Evolutionary conservation across 2,113 vertebrate genomes (phyloP).

Genomic region (Edolisoma coerulescens): DNA sequence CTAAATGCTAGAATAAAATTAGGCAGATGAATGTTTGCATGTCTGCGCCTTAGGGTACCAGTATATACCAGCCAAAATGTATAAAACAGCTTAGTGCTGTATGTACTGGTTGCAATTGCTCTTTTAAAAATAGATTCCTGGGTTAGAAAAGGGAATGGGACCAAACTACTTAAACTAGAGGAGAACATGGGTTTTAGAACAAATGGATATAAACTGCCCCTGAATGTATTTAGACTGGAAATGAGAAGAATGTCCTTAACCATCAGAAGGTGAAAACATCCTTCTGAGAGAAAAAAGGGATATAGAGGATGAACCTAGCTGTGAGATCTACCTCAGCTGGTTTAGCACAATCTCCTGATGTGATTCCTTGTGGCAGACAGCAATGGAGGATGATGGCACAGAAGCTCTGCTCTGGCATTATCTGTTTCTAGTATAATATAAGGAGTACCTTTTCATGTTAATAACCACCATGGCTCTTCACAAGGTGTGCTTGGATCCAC

Average conservation of each 20-base stretch:
- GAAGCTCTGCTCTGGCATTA: not conserved
- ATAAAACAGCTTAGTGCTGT: not conserved
- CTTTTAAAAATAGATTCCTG: not conserved
- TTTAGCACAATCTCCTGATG: not conserved
- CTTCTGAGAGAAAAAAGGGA: not conserved
- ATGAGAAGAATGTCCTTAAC: not conserved
- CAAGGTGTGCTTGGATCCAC: not conserved
- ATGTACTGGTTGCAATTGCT: not conserved
- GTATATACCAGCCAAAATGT: not conserved
- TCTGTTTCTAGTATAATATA: not conserved
- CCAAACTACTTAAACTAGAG: not conserved
- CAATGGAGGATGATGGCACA: not conserved
- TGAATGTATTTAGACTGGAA: not conserved
- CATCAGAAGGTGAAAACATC: not conserved
- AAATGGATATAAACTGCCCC: not conserved
- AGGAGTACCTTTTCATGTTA: not conserved
- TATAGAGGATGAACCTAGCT: not conserved
- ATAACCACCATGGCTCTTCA: not conserved
- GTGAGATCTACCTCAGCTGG: not conserved
- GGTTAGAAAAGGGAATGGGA: not conserved
- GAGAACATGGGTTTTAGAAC: not conserved
- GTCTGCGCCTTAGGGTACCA: not conserved
- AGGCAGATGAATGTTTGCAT: not conserved
- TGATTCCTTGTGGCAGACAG: not conserved
- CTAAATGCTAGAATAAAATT: not conserved